Percentiles rank a stretch among this genome's conserved stretches.
These are phyloP conservation scores for Drosophila percnosoma DNA, from an alignment of 2,888 invertebrate species.

Conservation along the genomic window DNA sequence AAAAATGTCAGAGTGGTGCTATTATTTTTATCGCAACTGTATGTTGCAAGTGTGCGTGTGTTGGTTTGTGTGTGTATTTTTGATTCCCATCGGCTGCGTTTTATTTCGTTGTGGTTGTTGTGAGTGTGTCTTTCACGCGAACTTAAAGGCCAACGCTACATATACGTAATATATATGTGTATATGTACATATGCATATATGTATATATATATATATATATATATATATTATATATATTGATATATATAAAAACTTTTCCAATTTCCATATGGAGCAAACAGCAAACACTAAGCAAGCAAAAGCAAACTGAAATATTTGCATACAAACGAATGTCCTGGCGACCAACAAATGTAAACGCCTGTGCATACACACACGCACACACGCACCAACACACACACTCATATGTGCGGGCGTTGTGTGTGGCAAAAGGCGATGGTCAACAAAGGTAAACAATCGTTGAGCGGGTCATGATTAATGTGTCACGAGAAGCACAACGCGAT, in stretches of 20 bases:
- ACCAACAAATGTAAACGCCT: slow-evolving; percentile 22
- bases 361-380: not conserved
- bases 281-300: slow-evolving; percentile 57
- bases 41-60: slow-evolving; percentile 14
- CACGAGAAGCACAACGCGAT: slow-evolving; percentile 69
- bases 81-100: slow-evolving; percentile 47
- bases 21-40: not conserved
- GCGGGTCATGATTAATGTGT: slow-evolving; percentile 81
- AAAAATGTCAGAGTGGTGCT: not conserved
- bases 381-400: not conserved
- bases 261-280: slow-evolving; percentile 68
- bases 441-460: slow-evolving; percentile 76
- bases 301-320: slow-evolving; percentile 70
- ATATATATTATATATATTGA: not conserved
- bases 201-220: not conserved
- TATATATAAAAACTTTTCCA: slow-evolving; percentile 65
- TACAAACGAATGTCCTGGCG: slow-evolving; percentile 72
- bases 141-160: slow-evolving; percentile 58
- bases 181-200: not conserved
- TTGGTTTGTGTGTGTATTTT: slow-evolving; percentile 36
- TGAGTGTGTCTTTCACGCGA: slow-evolving; percentile 46
- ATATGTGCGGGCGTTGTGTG: not conserved
- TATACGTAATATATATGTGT: slow-evolving; percentile 23
- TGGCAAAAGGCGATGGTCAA: slow-evolving; percentile 35
- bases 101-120: slow-evolving; percentile 46